A percentile compares a stretch with the other conserved stretches of the same genome.
Evolutionary conservation across 2,797 vertebrate species (phyloP).

Genomic region (Pagetopsis macropterus): DNA sequence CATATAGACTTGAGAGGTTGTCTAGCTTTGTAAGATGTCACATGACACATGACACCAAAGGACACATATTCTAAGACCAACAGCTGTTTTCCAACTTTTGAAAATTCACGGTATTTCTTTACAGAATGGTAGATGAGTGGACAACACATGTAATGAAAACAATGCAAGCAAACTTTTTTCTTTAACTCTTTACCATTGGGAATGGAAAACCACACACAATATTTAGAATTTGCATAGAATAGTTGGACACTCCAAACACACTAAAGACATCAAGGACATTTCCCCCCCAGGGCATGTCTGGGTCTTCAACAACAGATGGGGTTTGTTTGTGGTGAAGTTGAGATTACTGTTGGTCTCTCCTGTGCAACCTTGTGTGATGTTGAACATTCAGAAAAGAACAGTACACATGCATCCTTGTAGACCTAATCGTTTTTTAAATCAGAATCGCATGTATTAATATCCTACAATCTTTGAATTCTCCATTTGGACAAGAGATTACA

Average conservation of each 20-base stretch:
- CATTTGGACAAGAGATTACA: not conserved
- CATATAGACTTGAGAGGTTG: not conserved
- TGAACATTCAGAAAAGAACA: not conserved
- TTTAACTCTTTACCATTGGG: not conserved
- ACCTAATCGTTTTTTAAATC: not conserved
- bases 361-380: not conserved
- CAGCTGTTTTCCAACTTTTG: not conserved
- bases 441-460: not conserved
- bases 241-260: not conserved
- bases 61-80: not conserved
- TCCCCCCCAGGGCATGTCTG: no score
- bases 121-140: not conserved
- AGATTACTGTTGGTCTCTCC: no score
- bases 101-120: not conserved
- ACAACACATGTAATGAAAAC: not conserved
- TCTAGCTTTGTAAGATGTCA: not conserved
- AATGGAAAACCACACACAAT: not conserved
- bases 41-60: not conserved
- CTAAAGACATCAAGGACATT: no score
- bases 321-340: not conserved
- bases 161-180: not conserved
- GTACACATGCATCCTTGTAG: not conserved
- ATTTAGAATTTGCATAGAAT: not conserved
- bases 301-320: not conserved
- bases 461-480: slow-evolving; percentile 1